A percentile compares a stretch with the other conserved stretches of the same genome.
Evolutionary conservation across 2,888 invertebrate genomes (phyloP).

Genomic region (Tetragonula carbonaria): DNA sequence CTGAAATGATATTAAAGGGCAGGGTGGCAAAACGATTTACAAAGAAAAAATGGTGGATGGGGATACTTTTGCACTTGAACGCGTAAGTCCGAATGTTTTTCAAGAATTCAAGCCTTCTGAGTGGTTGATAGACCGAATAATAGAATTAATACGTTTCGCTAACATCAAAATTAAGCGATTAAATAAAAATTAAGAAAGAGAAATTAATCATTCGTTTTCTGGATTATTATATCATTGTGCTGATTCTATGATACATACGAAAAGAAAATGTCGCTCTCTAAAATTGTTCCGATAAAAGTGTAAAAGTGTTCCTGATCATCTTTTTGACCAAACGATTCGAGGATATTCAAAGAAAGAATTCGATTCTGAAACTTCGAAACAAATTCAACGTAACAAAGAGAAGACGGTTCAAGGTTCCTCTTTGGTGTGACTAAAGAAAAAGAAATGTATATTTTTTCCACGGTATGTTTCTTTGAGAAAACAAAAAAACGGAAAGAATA

Average conservation of each 20-base stretch:
- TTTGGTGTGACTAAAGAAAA: conserved; percentile 10
- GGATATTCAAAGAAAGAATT: not conserved
- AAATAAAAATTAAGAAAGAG: not conserved
- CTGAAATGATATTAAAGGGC: not conserved
- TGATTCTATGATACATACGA: not conserved
- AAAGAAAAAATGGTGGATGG: not conserved
- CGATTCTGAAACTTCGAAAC: not conserved
- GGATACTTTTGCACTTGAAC: not conserved
- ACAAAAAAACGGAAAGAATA: conserved; percentile 12
- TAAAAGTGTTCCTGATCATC: not conserved
- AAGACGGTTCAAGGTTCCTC: conserved; percentile 22
- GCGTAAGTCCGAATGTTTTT: not conserved
- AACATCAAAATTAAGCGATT: not conserved
- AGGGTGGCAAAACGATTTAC: not conserved
- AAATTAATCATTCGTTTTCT: no score
- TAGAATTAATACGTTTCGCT: not conserved
- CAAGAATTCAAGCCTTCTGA: not conserved
- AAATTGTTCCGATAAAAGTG: no score
- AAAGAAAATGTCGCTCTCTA: no score
- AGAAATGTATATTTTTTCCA: conserved; percentile 20
- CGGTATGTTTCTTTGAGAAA: conserved; percentile 17
- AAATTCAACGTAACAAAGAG: not conserved
- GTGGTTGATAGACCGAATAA: no score
- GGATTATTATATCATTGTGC: not conserved
- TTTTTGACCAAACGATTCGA: not conserved